A percentile compares a stretch with the other conserved stretches of the same genome.
Evolutionary conservation across 1,140 invertebrate genomes (phyloP).

Genomic region (Asbolus verrucosus): DNA sequence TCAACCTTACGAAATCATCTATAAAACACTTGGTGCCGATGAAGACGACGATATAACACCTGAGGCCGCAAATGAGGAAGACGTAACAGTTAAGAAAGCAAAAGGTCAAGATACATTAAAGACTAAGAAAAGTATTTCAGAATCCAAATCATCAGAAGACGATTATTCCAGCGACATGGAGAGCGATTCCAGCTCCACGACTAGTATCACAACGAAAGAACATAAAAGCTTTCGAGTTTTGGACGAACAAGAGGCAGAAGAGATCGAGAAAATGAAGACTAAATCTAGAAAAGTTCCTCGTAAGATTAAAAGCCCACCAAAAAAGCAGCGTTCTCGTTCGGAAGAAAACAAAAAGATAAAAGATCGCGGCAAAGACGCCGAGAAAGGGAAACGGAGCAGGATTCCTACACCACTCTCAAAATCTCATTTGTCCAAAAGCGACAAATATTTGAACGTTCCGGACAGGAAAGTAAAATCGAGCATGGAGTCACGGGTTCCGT

Average conservation of each 20-base stretch:
- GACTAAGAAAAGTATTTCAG: conserved; percentile 54
- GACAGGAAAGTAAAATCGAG: conserved; percentile 44
- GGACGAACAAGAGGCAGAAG: conserved; percentile 48
- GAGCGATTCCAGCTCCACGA: conserved; percentile 32
- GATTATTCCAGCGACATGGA: conserved; percentile 36
- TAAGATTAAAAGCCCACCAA: conserved; percentile 11
- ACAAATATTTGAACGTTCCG: conserved; percentile 55
- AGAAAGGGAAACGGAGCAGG: conserved; percentile 52
- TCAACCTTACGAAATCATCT: conserved; percentile 41
- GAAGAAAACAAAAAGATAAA: conserved; percentile 51
- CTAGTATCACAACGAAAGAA: conserved; percentile 39
- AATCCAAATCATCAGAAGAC: conserved; percentile 46
- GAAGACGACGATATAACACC: conserved; percentile 18
- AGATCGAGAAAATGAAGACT: conserved; percentile 38
- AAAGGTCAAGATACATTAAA: conserved; percentile 65
- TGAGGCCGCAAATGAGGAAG: conserved; percentile 24
- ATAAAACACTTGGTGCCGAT: background rate
- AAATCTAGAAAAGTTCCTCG: conserved; percentile 13
- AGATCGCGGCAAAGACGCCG: conserved; percentile 22
- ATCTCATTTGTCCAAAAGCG: conserved; percentile 58
- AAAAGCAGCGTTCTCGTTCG: conserved; percentile 54
- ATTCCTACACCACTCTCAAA: conserved; percentile 58
- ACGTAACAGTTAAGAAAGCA: conserved; percentile 46
- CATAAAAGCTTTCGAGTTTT: conserved; percentile 61
- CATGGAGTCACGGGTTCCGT: conserved; percentile 54